Percentiles rank a stretch among this genome's conserved stretches.
phyloP scores from a whole-genome alignment of 2,113 vertebrate genomes.

The Gadus chalcogrammus region DNA sequence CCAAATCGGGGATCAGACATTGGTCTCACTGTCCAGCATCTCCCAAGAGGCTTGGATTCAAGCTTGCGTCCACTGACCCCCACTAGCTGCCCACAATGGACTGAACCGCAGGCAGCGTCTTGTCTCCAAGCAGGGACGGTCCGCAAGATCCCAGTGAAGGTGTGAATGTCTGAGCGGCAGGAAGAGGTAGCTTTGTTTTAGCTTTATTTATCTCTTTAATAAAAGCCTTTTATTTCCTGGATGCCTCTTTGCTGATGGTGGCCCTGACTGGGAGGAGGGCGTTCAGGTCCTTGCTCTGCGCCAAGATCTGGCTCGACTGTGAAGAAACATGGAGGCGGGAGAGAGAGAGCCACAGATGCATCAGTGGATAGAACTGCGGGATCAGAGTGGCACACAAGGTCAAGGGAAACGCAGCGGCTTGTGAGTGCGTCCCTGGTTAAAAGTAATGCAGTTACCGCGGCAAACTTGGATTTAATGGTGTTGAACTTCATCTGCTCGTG shows the following conservation, averaged over 20 bases:
- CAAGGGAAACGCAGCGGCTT: neutral
- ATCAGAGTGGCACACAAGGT: neutral
- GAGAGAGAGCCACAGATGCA: conserved; percentile 3
- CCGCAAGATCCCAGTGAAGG: no score
- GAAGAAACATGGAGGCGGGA: conserved; percentile 39
- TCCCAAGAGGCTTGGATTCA: no score
- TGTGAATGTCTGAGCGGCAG: no score
- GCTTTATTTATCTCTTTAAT: no score
- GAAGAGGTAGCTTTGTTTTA: no score
- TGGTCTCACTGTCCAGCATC: no score
- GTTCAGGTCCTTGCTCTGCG: conserved; percentile 80
- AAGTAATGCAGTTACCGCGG: conserved; percentile 72
- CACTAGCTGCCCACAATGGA: no score
- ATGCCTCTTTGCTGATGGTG: conserved; percentile 54
- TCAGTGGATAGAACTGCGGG: neutral
- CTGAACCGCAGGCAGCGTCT: no score
- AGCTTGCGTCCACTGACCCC: no score
- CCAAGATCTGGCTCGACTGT: conserved; percentile 80
- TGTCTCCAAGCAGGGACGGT: no score
- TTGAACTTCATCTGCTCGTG: conserved; percentile 90
- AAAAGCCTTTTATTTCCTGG: conserved; percentile 61
- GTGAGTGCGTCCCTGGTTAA: neutral
- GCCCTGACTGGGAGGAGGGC: conserved; percentile 78
- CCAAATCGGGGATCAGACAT: neutral
- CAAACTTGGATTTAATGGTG: conserved; percentile 80